Conservation (phyloP, 2,113 vertebrate genomes). For the Zosterops borbonicus region DNA sequence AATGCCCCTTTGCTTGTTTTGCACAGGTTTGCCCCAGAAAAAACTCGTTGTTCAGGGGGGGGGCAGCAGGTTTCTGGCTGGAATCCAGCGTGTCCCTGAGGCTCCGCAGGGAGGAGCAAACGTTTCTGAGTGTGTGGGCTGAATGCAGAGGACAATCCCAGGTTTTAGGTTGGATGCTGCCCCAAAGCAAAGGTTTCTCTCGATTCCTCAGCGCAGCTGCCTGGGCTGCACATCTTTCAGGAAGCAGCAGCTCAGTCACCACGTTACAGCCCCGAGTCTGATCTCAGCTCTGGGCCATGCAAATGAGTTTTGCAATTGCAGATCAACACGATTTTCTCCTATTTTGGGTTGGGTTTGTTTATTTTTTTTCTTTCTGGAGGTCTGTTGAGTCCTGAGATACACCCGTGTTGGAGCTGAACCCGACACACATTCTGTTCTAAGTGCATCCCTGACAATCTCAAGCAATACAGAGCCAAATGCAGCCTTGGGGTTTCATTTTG, state of each 20-base stretch:
- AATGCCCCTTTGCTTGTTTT: conserved; percentile 42
- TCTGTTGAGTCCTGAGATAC: not conserved
- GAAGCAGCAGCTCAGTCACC: not conserved
- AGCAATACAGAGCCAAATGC: conserved; percentile 72
- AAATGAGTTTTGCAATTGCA: not conserved
- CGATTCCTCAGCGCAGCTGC: not conserved
- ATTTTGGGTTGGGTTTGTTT: not conserved
- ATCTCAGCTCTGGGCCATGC: not conserved
- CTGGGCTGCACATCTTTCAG: not conserved
- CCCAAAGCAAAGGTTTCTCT: not conserved
- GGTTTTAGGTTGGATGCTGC: not conserved
- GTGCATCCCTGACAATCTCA: conserved; percentile 62
- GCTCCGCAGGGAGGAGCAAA: not conserved
- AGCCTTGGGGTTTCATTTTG: conserved; percentile 36
- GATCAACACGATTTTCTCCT: not conserved
- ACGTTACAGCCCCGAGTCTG: not conserved
- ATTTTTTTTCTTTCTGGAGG: not conserved
- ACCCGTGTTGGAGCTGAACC: not conserved
- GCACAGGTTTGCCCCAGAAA: conserved; percentile 40
- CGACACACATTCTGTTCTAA: conserved; percentile 35
- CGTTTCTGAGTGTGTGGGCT: conserved; percentile 20
- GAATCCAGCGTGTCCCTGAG: not conserved
- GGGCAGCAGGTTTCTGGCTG: not conserved
- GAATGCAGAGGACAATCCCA: conserved; percentile 55
- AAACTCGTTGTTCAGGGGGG: not conserved